Base-by-base conservation (phyloP, 2,797 vertebrate genomes). In the Dendrocincla fuliginosa region DNA sequence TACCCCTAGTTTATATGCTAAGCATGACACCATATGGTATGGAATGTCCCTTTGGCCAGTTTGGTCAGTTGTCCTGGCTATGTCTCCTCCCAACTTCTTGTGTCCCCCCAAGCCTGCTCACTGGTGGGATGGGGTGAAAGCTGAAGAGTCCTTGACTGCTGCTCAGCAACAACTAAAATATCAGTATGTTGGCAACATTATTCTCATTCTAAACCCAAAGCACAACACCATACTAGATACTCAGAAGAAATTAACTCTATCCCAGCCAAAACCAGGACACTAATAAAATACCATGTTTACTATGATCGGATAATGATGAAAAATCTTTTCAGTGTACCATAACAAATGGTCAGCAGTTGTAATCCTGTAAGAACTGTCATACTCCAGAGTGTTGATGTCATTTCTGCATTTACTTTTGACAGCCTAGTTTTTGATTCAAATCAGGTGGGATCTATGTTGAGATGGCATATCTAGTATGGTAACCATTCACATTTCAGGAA, bases 31-130 rank as follows among this genome's bases (percentile, higher is more conserved):
- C 35, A 10, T 35, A 4, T n/a, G 27, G 13, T 42, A 7, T 65
- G 52, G 52, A 42, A 37, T 6, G 28, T 33, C 32, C 32, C 46
- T 64, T 76, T 65, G 77, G 46, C 20, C 32, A 42, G 16, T 65
- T 37, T 42, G 41, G 10, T 65, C 32, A 16, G 27, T 27, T 81
- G 13, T 37, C 27, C 13, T 28, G 28, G 11, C 77, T 76, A 32
- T 13, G 19, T 65, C 52, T 47, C 65, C 69, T 77, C 41, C 41
- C 59, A 82, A 1, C 7, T 82, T 39, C 28, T 44, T 60, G 41
- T 71, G 35, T 11, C 13, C 13, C 8, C 5, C 10, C 3, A 30
- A 47, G 27, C 23, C 57, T 64, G 14, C 19, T 59, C 0, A 0
- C 16, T 70, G 64, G 19, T 57, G 24, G 6, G 15, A 8, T 70